Conservation (phyloP, 1,140 invertebrate species). For the Tetragonula clypearis region DNA sequence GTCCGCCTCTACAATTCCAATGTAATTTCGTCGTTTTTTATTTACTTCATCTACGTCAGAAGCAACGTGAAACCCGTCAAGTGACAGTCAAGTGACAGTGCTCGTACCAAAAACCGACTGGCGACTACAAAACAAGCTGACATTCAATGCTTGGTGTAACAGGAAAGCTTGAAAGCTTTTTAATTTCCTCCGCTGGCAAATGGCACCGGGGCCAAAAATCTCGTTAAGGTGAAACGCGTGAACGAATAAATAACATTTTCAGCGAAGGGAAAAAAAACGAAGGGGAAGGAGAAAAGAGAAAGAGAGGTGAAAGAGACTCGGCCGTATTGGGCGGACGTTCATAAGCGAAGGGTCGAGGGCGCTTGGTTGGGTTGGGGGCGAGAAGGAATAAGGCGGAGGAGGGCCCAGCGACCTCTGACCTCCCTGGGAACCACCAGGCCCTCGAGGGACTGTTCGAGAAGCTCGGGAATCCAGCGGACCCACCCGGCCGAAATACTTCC, state of each 20-base stretch:
- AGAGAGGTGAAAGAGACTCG: conserved; percentile 13
- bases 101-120: neutral
- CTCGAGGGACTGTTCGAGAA: conserved; percentile 56
- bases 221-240: conserved; percentile 35
- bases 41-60: too few species aligned
- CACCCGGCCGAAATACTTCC: conserved; percentile 66
- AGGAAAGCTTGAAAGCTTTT: neutral
- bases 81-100: neutral
- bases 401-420: conserved; percentile 67
- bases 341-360: conserved; percentile 32
- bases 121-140: neutral
- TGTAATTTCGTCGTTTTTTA: too few species aligned
- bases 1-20: too few species aligned
- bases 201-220: conserved; percentile 5
- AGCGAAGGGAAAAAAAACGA: neutral
- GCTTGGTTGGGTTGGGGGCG: conserved; percentile 8
- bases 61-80: neutral
- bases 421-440: conserved; percentile 59
- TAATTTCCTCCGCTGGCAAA: conserved; percentile 1
- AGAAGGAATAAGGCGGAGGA: conserved; percentile 62
- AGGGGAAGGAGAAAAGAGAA: conserved; percentile 6
- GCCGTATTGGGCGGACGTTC: conserved; percentile 48
- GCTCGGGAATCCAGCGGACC: conserved; percentile 58
- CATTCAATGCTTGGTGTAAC: too few species aligned
- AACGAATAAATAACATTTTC: conserved; percentile 58